A percentile compares a stretch with the other conserved stretches of the same genome.
phyloP scores from a whole-genome alignment of 2,888 invertebrate species.

The Dolichopus griseipennis region DNA sequence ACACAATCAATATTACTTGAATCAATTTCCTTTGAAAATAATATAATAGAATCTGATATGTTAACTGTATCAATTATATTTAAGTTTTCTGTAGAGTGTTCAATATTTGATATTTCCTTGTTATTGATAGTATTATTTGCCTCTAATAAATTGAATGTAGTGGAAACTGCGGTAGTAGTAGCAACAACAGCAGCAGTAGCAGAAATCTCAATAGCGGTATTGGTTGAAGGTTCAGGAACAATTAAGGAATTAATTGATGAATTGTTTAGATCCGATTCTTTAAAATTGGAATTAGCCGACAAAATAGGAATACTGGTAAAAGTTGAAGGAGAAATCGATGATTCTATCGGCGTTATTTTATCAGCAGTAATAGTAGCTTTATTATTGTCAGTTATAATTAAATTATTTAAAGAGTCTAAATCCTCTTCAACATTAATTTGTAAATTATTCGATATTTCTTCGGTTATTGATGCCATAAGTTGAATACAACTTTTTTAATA shows the following conservation, averaged over 20 bases:
- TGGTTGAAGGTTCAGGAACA: constrained; percentile 20
- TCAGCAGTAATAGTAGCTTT: constrained; percentile 17
- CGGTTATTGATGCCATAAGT: constrained; percentile 30
- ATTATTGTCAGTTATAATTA: constrained; percentile 22
- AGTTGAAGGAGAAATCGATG: constrained; percentile 10
- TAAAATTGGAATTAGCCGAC: constrained; percentile 12
- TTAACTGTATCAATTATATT: background rate
- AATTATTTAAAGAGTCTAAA: constrained; percentile 7
- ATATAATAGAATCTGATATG: background rate
- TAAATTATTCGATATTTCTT: constrained; percentile 25
- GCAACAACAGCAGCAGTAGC: background rate
- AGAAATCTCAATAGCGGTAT: constrained; percentile 26
- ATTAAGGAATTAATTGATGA: constrained; percentile 3
- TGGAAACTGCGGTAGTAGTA: background rate
- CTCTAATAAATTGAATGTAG: too few relatives aligned
- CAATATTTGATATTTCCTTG: background rate
- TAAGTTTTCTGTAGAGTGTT: background rate
- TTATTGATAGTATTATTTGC: background rate
- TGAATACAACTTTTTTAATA: constrained; percentile 19
- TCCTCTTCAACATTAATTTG: constrained; percentile 11
- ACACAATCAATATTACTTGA: background rate
- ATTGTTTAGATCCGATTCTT: constrained; percentile 11
- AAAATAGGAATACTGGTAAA: constrained; percentile 12
- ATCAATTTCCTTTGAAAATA: background rate
- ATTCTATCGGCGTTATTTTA: background rate